A percentile compares a stretch with the other conserved stretches of the same genome.
These are phyloP conservation scores for Elachura formosa DNA, from an alignment of 2,113 vertebrate species.

Conservation along the genomic window DNA sequence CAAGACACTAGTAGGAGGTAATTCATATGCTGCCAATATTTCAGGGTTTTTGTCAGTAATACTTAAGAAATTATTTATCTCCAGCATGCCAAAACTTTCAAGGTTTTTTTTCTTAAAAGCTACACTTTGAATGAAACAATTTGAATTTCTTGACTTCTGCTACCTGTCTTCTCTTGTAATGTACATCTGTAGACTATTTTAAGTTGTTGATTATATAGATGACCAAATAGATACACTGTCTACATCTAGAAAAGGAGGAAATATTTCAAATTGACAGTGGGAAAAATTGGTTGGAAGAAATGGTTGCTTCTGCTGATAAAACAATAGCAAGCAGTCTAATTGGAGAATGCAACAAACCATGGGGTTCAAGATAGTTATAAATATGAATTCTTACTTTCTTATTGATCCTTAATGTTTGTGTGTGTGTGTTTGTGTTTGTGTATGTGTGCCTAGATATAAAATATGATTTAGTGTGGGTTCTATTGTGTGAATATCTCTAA, in stretches of 20 bases:
- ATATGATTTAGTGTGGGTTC: background rate
- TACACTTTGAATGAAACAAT: background rate
- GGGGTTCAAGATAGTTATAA: background rate
- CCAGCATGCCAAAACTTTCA: background rate
- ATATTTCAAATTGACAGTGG: background rate
- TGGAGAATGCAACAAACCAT: background rate
- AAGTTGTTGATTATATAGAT: background rate
- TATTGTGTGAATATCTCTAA: background rate
- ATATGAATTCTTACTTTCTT: background rate
- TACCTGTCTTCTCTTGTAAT: background rate
- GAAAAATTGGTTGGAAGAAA: background rate
- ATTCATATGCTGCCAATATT: background rate
- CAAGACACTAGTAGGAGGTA: background rate
- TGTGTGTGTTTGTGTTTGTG: background rate
- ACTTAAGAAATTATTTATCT: background rate
- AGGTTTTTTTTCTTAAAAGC: background rate
- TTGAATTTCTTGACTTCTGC: background rate
- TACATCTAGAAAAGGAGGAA: background rate
- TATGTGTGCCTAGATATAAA: background rate
- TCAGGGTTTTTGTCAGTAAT: background rate
- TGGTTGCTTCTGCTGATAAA: background rate
- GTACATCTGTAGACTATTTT: background rate
- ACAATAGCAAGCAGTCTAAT: background rate
- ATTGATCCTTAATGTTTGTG: background rate
- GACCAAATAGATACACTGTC: background rate